These are phyloP conservation scores for Macrobrachium nipponense DNA, from an alignment of 1,140 invertebrate genomes.

Conservation along the genomic window DNA sequence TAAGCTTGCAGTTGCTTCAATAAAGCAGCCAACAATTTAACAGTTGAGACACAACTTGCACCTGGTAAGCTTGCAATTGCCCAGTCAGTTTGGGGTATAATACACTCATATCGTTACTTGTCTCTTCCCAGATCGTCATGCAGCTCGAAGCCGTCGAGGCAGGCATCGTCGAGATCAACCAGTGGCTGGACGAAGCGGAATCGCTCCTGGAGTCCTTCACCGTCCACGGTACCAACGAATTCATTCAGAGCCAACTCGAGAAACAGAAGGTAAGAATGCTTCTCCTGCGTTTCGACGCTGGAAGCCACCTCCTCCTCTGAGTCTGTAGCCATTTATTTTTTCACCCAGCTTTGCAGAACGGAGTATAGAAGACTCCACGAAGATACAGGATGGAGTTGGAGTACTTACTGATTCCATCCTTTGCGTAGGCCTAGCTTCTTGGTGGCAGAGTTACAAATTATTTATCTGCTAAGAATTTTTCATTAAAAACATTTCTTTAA, in stretches of 20 bases:
- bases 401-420: no score
- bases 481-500: no score
- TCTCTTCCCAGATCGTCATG: constrained; percentile 83
- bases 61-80: no score
- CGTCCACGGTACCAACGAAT: constrained; percentile 79
- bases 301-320: neutral
- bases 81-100: neutral
- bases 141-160: constrained; percentile 91
- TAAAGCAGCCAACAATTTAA: no score
- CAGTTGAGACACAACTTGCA: no score
- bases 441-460: no score
- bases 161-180: constrained; percentile 85
- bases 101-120: constrained; percentile 68
- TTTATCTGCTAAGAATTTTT: no score
- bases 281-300: neutral
- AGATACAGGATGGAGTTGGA: no score
- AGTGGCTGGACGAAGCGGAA: constrained; percentile 89
- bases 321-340: neutral
- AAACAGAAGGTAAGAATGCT: constrained; percentile 76
- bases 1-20: no score
- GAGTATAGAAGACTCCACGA: neutral
- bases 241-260: constrained; percentile 80
- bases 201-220: constrained; percentile 75
- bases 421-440: no score
- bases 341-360: no score